Evolutionary conservation across 2,888 invertebrate genomes (phyloP).

Genomic region (Cheilosia vulpina): DNA sequence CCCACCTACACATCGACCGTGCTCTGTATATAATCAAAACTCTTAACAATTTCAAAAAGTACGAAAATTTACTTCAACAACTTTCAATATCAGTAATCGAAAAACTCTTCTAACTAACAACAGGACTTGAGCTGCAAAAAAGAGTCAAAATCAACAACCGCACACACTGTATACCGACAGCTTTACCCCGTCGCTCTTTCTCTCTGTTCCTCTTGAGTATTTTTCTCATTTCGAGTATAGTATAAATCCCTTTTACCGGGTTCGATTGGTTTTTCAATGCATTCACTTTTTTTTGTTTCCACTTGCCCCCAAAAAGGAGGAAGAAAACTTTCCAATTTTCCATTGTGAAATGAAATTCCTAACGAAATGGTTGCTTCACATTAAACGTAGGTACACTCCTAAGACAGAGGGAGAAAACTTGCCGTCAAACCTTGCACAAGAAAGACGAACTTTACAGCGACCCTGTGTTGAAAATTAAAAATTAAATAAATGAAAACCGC

Average conservation of each 20-base stretch:
- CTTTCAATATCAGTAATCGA: constrained; percentile 51
- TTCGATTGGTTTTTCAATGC: constrained; percentile 24
- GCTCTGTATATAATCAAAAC: constrained; percentile 9
- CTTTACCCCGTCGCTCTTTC: neutral
- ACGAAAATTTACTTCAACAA: constrained; percentile 13
- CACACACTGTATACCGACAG: constrained; percentile 22
- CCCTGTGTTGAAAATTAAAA: neutral
- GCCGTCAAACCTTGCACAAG: neutral
- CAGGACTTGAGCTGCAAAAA: constrained; percentile 17
- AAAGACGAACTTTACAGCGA: neutral
- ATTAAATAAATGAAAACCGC: neutral
- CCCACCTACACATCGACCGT: neutral
- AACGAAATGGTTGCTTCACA: constrained; percentile 10
- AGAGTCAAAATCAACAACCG: constrained; percentile 11
- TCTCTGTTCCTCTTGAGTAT: constrained; percentile 14
- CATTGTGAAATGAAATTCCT: constrained; percentile 24
- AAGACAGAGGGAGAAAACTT: constrained; percentile 10
- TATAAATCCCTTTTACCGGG: constrained; percentile 25
- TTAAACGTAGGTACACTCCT: constrained; percentile 8
- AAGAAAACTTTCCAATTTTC: constrained; percentile 55
- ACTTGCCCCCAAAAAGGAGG: neutral
- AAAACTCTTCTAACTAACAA: constrained; percentile 45
- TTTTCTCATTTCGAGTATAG: constrained; percentile 42
- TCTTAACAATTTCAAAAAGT: constrained; percentile 7
- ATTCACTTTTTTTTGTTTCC: neutral